These are phyloP conservation scores for Aramus guarauna DNA, from an alignment of 2,113 vertebrate species.

Conservation along the genomic window DNA sequence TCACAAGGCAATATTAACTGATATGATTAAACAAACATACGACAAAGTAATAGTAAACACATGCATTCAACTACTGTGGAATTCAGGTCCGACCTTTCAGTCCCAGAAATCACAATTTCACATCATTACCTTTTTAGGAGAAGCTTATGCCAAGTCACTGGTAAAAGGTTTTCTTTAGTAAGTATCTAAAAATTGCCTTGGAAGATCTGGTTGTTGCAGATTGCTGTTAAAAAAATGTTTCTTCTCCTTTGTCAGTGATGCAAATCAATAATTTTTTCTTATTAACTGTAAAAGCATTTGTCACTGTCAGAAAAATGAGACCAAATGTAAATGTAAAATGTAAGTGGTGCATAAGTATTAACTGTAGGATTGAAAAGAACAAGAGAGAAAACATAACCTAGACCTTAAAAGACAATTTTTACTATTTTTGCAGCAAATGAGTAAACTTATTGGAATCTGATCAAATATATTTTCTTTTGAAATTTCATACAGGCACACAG, in stretches of 20 bases:
- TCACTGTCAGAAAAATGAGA: background rate
- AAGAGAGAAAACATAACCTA: background rate
- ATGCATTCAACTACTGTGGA: background rate
- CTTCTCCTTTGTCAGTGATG: background rate
- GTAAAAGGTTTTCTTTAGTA: background rate
- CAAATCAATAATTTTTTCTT: background rate
- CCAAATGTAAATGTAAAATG: background rate
- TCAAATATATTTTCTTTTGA: background rate
- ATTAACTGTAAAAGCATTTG: background rate
- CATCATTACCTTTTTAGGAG: background rate
- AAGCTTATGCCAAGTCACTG: background rate
- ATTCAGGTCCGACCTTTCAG: background rate
- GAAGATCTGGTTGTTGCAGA: background rate
- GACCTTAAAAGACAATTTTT: background rate
- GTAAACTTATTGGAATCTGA: background rate
- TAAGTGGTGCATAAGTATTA: background rate
- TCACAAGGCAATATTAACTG: background rate
- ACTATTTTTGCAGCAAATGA: background rate
- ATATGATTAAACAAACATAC: constrained; percentile 31
- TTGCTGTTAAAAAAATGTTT: background rate
- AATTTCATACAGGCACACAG: background rate
- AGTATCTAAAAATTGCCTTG: background rate
- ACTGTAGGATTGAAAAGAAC: background rate
- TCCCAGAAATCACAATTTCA: background rate
- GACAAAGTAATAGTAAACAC: constrained; percentile 5